Base-by-base conservation (phyloP, 2,113 vertebrate genomes). In the Marmota monax region DNA sequence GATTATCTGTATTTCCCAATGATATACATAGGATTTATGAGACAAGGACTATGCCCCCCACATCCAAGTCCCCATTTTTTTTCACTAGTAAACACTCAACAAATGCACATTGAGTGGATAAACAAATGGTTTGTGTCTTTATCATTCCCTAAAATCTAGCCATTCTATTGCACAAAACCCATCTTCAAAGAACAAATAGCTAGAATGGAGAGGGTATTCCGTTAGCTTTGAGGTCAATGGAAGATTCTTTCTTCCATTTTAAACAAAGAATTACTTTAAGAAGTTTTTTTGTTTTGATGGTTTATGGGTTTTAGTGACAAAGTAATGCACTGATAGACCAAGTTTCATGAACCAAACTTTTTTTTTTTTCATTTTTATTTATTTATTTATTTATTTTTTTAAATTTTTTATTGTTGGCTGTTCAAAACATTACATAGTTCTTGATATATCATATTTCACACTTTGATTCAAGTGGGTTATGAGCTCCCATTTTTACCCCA, bases 281-380 rank as follows among this genome's bases (percentile, higher is more conserved):
- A 85, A 77, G 12, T 20, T 83, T 80, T 80, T 74, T 51, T 82
- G 18, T 94, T 96, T 80, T 88, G 67, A 92, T 73, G 16, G n/a
- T 84, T 93, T 86, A 69, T 82, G n/a, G 25, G 37, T 90, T 95
- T 96, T 48, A 70, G 63, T 89, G 32, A 92, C 77, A 92, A 88
- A 76, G 63, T 23, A 87, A 69, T n/a, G 34, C 13, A 93, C 18
- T 72, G 51, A 79, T 42, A 95, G 73, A 93, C 63, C 27, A 95
- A 82, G 39, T 13, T 87, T 84, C 56, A 70, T 18, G 48, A 96
- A 90, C 23, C 73, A 77, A 45, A 1, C 61, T 83, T 74, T 92
- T 37, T 53, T 61, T 37, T 37, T 37, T 37, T 37, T 37, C 37
- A 37, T 37, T 37, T n/a, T n/a, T n/a, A n/a, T n/a, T n/a, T n/a